Evolutionary conservation across 2,113 vertebrate species (phyloP).

Genomic region (Petrocephalus zakoni): DNA sequence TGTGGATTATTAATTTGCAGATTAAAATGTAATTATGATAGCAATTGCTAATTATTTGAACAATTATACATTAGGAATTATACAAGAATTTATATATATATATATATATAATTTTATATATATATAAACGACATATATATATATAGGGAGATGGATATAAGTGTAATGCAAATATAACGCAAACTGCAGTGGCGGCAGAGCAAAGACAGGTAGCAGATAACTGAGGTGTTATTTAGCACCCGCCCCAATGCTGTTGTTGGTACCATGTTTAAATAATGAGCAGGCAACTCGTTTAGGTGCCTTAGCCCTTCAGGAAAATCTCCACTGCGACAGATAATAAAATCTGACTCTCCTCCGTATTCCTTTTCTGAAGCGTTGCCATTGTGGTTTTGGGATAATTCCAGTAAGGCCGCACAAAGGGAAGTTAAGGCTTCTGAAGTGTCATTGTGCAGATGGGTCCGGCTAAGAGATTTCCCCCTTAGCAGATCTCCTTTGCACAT

Average conservation of each 20-base stretch:
- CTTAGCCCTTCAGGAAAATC: constrained; percentile 59
- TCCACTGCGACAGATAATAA: constrained; percentile 70
- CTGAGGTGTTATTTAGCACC: constrained; percentile 15
- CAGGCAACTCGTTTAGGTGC: constrained; percentile 45
- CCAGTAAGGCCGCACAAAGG: constrained; percentile 79
- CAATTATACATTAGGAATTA: not conserved
- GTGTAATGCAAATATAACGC: not conserved
- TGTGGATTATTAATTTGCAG: not conserved
- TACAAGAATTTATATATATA: not conserved
- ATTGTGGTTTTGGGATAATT: constrained; percentile 83
- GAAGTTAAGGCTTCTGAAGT: constrained; percentile 80
- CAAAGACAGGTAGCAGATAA: not conserved
- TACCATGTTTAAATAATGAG: constrained; percentile 48
- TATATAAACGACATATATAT: not conserved
- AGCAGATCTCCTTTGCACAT: constrained; percentile 70
- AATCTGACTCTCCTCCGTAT: constrained; percentile 57
- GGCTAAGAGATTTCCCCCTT: constrained; percentile 71
- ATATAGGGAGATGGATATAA: not conserved
- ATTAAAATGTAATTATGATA: not conserved
- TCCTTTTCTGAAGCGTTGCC: constrained; percentile 81
- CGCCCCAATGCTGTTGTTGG: constrained; percentile 31
- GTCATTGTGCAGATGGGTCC: constrained; percentile 77
- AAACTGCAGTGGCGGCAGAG: not conserved
- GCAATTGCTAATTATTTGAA: not conserved
- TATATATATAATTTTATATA: not conserved